phyloP scores from a whole-genome alignment of 30 jellyfish, hydroid and myxozoan genomes.

The Aurelia aurita region DNA sequence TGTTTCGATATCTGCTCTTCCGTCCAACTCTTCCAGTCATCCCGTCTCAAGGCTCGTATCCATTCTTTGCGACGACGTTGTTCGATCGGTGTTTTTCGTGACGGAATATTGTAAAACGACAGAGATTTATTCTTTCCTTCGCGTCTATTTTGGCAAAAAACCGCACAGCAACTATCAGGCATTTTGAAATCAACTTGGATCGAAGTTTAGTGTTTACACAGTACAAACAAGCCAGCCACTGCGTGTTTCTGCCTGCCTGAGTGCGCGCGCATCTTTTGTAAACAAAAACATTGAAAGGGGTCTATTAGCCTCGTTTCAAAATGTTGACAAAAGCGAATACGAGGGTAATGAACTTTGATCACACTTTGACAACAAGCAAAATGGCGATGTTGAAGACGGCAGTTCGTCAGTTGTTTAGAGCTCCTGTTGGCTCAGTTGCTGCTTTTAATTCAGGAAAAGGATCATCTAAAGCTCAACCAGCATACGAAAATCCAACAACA shows the following conservation, averaged over 20 bases:
- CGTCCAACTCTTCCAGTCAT: constrained; percentile 47
- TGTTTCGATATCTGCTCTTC: constrained; percentile 30
- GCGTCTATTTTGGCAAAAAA: too few relatives aligned
- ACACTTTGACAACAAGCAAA: background rate
- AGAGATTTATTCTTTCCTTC: too few relatives aligned
- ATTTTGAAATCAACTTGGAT: too few relatives aligned
- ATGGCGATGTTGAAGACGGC: constrained; percentile 12
- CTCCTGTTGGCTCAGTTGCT: background rate
- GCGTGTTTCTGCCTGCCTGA: too few relatives aligned
- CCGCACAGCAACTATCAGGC: too few relatives aligned
- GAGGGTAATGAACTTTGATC: constrained; percentile 26
- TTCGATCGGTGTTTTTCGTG: too few relatives aligned
- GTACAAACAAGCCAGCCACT: too few relatives aligned
- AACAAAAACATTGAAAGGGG: too few relatives aligned
- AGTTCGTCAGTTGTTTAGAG: background rate
- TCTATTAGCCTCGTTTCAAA: too few relatives aligned
- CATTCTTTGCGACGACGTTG: constrained; percentile 43
- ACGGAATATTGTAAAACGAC: too few relatives aligned
- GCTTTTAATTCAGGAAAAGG: background rate
- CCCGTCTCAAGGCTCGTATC: constrained; percentile 33
- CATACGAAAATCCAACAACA: constrained; percentile 68
- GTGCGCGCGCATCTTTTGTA: too few relatives aligned
- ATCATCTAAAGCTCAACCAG: constrained; percentile 55
- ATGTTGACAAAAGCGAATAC: background rate
- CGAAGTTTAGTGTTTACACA: too few relatives aligned